These are phyloP conservation scores for Crax fasciolata DNA, from an alignment of 2,797 vertebrate species.

Conservation along the genomic window DNA sequence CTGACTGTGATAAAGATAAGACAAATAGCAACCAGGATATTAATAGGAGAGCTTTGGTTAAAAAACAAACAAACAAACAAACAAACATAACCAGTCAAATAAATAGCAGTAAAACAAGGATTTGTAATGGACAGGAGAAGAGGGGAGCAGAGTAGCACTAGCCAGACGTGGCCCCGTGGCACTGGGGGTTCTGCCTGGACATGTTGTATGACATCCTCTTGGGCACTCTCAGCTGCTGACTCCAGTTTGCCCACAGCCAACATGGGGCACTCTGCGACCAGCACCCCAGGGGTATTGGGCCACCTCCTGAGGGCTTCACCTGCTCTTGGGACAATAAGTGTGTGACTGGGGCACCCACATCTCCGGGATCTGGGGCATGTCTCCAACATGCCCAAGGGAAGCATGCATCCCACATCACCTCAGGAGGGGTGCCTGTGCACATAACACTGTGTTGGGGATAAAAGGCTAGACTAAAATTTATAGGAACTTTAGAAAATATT, in stretches of 20 bases:
- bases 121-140: background rate
- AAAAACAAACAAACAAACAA: background rate
- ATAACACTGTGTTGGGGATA: background rate
- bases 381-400: rapidly evolving
- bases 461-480: background rate
- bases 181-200: background rate
- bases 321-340: background rate
- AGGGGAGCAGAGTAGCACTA: background rate
- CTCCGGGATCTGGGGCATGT: rapidly evolving
- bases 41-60: background rate
- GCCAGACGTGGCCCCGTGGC: background rate
- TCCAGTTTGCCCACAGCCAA: background rate
- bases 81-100: background rate
- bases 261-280: rapidly evolving
- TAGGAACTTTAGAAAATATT: background rate
- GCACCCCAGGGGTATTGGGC: rapidly evolving
- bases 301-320: background rate
- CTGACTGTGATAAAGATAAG: background rate
- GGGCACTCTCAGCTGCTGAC: background rate
- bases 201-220: background rate
- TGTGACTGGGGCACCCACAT: rapidly evolving
- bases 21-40: background rate
- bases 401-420: background rate
- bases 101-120: background rate
- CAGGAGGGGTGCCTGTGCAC: background rate